These are phyloP conservation scores for Amblyopsis hoosieri DNA, from an alignment of 2,797 vertebrate genomes.

Conservation along the genomic window DNA sequence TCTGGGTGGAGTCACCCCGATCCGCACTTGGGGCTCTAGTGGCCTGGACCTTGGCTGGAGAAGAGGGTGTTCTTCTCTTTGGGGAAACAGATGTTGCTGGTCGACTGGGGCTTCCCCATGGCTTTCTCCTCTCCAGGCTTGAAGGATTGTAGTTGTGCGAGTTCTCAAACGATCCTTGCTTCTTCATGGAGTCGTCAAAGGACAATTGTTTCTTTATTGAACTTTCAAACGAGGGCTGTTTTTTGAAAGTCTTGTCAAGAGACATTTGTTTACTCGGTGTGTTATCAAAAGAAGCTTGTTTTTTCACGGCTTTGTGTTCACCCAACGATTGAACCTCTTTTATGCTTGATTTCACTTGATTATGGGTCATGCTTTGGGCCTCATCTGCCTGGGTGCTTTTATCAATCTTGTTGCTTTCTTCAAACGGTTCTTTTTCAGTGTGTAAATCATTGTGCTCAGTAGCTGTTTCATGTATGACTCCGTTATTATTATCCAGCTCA, in stretches of 20 bases:
- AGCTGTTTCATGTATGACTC: not conserved
- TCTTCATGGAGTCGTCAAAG: conserved; percentile 71
- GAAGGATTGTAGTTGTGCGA: conserved; percentile 50
- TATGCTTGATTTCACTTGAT: conserved; percentile 42
- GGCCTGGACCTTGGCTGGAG: conserved; percentile 68
- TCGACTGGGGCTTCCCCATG: conserved; percentile 73
- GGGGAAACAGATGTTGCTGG: conserved; percentile 64
- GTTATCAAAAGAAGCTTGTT: conserved; percentile 71
- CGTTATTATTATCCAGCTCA: conserved; percentile 20
- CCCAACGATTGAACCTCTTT: conserved; percentile 42
- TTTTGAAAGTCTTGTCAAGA: conserved; percentile 70
- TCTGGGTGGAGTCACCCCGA: conserved; percentile 63
- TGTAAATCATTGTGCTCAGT: conserved; percentile 32
- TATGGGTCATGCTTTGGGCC: conserved; percentile 38
- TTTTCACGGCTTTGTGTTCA: conserved; percentile 64
- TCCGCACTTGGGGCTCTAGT: conserved; percentile 63
- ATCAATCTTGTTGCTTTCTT: conserved; percentile 57
- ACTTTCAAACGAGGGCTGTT: conserved; percentile 71
- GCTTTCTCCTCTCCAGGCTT: conserved; percentile 76
- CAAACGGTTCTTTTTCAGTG: conserved; percentile 12
- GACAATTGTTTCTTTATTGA: conserved; percentile 70
- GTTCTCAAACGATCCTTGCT: conserved; percentile 69
- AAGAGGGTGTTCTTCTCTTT: conserved; percentile 65
- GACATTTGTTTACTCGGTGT: conserved; percentile 65
- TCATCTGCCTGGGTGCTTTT: conserved; percentile 71